Base-by-base conservation (phyloP, 1,140 invertebrate genomes). In the Calliphora vicina region DNA sequence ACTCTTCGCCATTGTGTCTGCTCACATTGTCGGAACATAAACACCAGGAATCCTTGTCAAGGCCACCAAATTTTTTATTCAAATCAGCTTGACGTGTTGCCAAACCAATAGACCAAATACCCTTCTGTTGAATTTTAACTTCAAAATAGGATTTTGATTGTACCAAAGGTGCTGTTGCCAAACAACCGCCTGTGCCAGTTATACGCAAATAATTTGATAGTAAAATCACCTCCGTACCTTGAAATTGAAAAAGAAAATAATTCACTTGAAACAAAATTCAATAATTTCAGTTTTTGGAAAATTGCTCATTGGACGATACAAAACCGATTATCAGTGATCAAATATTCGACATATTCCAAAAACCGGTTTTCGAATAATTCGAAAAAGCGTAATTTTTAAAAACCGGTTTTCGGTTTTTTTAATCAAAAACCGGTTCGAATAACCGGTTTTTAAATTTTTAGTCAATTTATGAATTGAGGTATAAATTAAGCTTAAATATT, bases 141-240 rank as follows among this genome's bases (percentile, higher is more conserved):
- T 99, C 98, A 92, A 99, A 99, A 91, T 99, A 99, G 17, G 98
- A 96, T 93, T 99, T 99, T 86, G 98, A 99, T 91, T 99, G 99
- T 15, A 97, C 95, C 78, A 98, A 90, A 0, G 98, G 98, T 27
- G 97, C 97, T 91, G 96, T 98, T 10, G 96, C 97, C 43, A 99
- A 91, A 0, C 97, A 97, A 85, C 96, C 98, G 27, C 99, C 99
- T 29, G 96, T 96, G 26, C 99, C 99, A 92, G 99, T 99, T 71
- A 99, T 95, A 87, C 99, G 92, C 84, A 96, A 93, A 71, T 98
- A 97, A 92, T 97, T 97, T 92, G 99, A 99, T 10, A 99, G 96
- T 86, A 99, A 95, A 0, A 99, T 98, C 81, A 99, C 98, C 93
- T 99, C 98, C 92, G 97, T 96, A 57, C 98, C 98, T 99, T 86